phyloP scores from a whole-genome alignment of 2,888 invertebrate genomes.

The Phyllotreta striolata region DNA sequence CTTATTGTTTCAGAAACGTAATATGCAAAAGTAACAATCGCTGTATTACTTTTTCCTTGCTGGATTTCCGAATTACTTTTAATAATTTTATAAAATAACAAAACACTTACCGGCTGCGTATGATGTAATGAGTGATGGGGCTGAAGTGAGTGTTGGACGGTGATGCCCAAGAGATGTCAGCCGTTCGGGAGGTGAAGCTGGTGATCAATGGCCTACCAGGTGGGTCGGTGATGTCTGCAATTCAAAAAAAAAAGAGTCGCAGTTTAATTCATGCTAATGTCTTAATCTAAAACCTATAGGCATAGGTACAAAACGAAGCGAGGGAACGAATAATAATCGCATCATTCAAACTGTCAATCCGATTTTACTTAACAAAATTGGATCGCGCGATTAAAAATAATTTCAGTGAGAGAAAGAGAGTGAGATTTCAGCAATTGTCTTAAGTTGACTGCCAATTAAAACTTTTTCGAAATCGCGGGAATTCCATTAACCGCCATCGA shows the following conservation, averaged over 20 bases:
- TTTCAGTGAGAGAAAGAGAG: too few relatives aligned
- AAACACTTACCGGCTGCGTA: constrained; percentile 74
- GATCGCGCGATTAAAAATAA: too few relatives aligned
- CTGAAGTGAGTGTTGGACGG: constrained; percentile 74
- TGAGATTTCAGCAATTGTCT: constrained; percentile 5
- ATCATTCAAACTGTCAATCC: too few relatives aligned
- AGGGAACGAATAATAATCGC: too few relatives aligned
- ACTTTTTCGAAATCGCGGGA: background rate
- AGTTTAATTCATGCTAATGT: background rate
- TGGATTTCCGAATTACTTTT: too few relatives aligned
- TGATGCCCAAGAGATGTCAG: constrained; percentile 78
- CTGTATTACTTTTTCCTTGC: too few relatives aligned
- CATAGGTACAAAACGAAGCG: background rate
- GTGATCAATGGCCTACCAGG: constrained; percentile 76
- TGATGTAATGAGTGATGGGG: constrained; percentile 75
- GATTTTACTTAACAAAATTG: too few relatives aligned
- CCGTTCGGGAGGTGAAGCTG: constrained; percentile 76
- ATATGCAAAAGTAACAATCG: too few relatives aligned
- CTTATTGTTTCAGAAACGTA: too few relatives aligned
- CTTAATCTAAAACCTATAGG: background rate
- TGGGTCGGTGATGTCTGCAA: constrained; percentile 74
- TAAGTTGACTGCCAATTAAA: constrained; percentile 4
- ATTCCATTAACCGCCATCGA: constrained; percentile 5
- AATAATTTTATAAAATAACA: constrained; percentile 1
- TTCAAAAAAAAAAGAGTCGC: background rate